Evolutionary conservation across 2,797 vertebrate genomes (phyloP).

Genomic region (Myiothlypis coronata): DNA sequence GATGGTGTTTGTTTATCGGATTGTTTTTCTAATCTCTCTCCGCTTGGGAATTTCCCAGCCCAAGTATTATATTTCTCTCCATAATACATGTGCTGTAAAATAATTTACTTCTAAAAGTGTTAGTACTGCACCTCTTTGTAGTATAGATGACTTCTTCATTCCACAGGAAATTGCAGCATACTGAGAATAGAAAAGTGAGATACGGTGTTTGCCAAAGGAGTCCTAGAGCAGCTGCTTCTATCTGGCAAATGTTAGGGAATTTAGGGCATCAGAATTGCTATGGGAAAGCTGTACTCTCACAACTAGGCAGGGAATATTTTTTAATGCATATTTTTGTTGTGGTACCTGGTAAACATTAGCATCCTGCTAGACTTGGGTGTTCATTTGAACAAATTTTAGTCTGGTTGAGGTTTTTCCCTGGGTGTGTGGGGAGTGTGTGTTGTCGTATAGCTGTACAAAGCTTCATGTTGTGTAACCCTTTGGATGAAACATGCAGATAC

Average conservation of each 20-base stretch:
- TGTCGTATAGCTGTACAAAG: not conserved
- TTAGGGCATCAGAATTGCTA: not conserved
- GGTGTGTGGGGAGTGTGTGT: not conserved
- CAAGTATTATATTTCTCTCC: not conserved
- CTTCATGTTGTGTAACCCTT: slow-evolving; percentile 24
- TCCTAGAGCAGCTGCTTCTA: slow-evolving; percentile 8
- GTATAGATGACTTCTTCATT: not conserved
- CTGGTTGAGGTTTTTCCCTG: not conserved
- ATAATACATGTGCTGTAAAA: not conserved
- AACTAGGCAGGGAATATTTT: not conserved
- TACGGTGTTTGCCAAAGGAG: not conserved
- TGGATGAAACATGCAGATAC: not conserved
- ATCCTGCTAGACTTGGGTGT: not conserved
- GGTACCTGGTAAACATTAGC: not conserved
- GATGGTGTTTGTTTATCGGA: not conserved
- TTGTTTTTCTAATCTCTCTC: slow-evolving; percentile 6
- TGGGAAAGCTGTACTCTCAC: not conserved
- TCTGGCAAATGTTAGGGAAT: not conserved
- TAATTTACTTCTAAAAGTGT: not conserved
- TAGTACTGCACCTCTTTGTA: not conserved
- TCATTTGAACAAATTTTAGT: not conserved
- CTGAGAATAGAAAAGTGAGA: not conserved
- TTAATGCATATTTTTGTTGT: not conserved
- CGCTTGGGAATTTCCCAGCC: not conserved
- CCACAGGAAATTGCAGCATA: not conserved